Evolutionary conservation across 2,888 invertebrate genomes (phyloP).

Genomic region (Megalurothrips usitatus): DNA sequence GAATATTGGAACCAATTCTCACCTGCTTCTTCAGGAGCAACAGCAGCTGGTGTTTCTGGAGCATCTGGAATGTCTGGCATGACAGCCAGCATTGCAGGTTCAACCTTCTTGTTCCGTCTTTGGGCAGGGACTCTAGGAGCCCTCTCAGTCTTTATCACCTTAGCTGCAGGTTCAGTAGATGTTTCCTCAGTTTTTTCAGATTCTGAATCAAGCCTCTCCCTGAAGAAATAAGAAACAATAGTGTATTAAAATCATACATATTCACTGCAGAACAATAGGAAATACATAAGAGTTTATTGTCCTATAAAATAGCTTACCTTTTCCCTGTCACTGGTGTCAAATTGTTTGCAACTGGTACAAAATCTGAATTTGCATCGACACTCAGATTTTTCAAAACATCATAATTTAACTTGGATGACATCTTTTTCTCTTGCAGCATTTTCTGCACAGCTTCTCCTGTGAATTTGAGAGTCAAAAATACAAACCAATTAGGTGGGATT

Average conservation of each 20-base stretch:
- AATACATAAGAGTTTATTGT: not conserved
- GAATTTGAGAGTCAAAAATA: constrained; percentile 27
- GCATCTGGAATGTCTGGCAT: constrained; percentile 23
- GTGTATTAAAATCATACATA: not conserved
- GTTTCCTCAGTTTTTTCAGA: not conserved
- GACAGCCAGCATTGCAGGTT: not conserved
- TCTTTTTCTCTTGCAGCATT: constrained; percentile 91
- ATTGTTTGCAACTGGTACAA: not conserved
- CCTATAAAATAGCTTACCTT: not conserved
- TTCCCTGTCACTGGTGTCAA: not conserved
- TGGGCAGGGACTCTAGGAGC: not conserved
- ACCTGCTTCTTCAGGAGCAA: not conserved
- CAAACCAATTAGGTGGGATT: not conserved
- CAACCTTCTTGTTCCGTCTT: not conserved
- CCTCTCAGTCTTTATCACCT: not conserved
- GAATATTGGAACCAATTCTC: not conserved
- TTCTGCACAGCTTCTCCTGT: constrained; percentile 90
- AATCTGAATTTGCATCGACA: constrained; percentile 32
- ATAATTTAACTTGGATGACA: constrained; percentile 96
- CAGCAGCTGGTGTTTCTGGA: not conserved
- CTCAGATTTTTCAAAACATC: constrained; percentile 75
- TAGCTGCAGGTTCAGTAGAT: not conserved
- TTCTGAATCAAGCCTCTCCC: not conserved
- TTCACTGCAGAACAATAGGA: not conserved
- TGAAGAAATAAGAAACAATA: not conserved